Evolutionary conservation across 2,113 vertebrate species (phyloP).

Genomic region (Aptenodytes forsteri): DNA sequence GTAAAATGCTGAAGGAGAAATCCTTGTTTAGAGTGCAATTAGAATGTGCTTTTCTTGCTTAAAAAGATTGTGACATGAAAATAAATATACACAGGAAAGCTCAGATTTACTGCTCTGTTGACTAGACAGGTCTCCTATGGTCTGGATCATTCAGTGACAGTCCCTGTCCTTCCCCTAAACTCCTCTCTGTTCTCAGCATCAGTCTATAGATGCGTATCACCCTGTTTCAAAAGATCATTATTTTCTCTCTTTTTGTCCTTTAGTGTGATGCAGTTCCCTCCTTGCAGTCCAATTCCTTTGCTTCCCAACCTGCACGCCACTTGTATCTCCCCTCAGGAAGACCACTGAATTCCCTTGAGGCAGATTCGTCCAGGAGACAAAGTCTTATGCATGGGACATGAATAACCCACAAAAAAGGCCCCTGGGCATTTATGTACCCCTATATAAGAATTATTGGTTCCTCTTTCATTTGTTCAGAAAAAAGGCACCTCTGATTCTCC

Average conservation of each 20-base stretch:
- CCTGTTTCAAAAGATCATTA: not conserved
- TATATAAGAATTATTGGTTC: not conserved
- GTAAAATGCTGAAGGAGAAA: constrained; percentile 59
- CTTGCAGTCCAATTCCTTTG: not conserved
- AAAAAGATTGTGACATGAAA: constrained; percentile 76
- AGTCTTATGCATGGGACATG: not conserved
- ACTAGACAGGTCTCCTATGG: constrained; percentile 73
- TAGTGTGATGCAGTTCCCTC: not conserved
- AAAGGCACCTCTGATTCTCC: not conserved
- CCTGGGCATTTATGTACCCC: not conserved
- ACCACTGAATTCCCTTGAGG: not conserved
- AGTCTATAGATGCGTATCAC: not conserved
- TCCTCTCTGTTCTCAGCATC: not conserved
- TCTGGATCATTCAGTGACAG: constrained; percentile 58
- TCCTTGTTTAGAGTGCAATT: constrained; percentile 75
- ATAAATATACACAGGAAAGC: constrained; percentile 73
- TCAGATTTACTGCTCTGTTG: constrained; percentile 58
- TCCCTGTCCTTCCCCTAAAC: not conserved
- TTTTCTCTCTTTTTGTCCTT: not conserved
- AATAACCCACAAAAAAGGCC: not conserved
- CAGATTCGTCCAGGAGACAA: not conserved
- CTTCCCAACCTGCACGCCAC: not conserved
- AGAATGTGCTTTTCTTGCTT: constrained; percentile 77
- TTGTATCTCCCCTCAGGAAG: not conserved
- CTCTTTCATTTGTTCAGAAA: not conserved